phyloP scores from a whole-genome alignment of 2,888 invertebrate species.

The Macrosiphum euphorbiae region DNA sequence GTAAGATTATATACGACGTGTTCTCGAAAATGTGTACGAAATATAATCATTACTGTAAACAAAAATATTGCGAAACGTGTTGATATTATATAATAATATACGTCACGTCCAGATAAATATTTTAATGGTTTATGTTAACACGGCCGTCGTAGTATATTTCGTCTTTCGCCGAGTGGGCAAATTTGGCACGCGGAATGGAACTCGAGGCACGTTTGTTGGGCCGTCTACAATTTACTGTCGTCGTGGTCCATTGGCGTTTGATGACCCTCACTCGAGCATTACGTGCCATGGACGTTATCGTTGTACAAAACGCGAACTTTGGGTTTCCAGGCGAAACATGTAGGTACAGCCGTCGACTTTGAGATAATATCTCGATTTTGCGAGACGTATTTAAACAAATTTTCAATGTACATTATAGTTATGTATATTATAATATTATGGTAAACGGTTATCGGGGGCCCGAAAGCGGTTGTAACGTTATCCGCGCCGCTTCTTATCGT shows the following conservation, averaged over 20 bases:
- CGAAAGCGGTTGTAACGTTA: background rate
- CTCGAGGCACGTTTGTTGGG: slow-evolving; percentile 26
- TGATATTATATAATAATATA: background rate
- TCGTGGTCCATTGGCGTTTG: slow-evolving; percentile 15
- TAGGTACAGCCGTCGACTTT: background rate
- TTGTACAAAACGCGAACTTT: background rate
- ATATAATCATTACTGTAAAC: background rate
- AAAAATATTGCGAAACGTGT: background rate
- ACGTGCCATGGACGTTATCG: background rate
- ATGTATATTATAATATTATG: background rate
- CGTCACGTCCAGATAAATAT: background rate
- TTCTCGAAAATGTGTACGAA: background rate
- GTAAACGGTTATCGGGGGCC: background rate
- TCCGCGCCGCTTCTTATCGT: background rate
- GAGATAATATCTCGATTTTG: background rate
- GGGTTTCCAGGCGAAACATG: background rate
- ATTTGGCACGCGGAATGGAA: background rate
- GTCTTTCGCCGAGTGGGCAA: slow-evolving; percentile 1
- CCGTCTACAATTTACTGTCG: background rate
- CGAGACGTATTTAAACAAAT: background rate
- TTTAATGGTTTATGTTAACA: background rate
- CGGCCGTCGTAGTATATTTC: background rate
- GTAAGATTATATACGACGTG: background rate
- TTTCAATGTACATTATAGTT: background rate
- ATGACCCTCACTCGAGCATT: background rate